Percentiles rank a stretch among this genome's conserved stretches.
phyloP scores from a whole-genome alignment of 2,797 vertebrate genomes.

The Sebastolobus alascanus region DNA sequence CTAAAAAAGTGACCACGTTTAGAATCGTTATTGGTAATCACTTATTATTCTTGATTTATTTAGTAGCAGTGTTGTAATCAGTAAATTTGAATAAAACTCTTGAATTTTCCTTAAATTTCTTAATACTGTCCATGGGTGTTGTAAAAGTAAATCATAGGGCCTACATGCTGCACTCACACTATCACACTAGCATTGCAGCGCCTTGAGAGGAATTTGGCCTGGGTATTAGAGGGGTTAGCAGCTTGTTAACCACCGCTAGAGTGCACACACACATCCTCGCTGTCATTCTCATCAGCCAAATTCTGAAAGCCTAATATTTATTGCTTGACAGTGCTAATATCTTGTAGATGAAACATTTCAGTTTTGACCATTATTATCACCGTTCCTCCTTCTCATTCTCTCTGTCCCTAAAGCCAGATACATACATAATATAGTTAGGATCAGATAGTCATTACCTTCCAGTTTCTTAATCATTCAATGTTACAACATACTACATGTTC shows the following conservation, averaged over 20 bases:
- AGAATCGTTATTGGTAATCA: background rate
- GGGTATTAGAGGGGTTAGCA: conserved; percentile 56
- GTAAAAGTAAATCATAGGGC: background rate
- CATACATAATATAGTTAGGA: background rate
- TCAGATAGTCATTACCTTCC: background rate
- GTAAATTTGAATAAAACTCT: background rate
- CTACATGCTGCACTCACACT: background rate
- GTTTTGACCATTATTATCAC: background rate
- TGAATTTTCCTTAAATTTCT: too few species aligned
- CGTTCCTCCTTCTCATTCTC: background rate
- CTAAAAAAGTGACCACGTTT: background rate
- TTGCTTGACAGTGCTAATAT: conserved; percentile 1
- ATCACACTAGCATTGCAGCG: conserved; percentile 1
- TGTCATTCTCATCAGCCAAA: conserved; percentile 11
- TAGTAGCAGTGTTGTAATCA: background rate
- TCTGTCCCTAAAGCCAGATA: background rate
- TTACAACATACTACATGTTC: background rate
- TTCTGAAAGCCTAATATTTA: conserved; percentile 2
- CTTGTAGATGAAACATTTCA: conserved; percentile 4
- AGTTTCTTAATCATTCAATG: background rate
- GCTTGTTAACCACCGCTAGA: conserved; percentile 52
- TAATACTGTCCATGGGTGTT: background rate
- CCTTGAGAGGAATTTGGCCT: conserved; percentile 58
- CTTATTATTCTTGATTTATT: background rate
- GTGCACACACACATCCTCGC: background rate